A percentile compares a stretch with the other conserved stretches of the same genome.
phyloP scores from a whole-genome alignment of 92 coral and sea anemone genomes.

The Porites rus region DNA sequence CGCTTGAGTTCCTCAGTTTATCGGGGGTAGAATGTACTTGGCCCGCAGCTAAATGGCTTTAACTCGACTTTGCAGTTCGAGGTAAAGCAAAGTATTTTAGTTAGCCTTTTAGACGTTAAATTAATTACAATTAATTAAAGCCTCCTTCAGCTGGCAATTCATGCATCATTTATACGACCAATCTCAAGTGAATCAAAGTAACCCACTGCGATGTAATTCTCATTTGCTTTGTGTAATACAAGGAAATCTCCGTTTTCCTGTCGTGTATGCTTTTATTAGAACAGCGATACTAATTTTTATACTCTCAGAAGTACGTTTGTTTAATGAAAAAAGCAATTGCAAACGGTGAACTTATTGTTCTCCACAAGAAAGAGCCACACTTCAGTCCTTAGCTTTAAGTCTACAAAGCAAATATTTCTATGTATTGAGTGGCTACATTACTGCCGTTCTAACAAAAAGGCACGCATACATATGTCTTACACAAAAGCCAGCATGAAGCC shows the following conservation, averaged over 20 bases:
- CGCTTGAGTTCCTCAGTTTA: neutral
- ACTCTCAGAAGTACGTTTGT: neutral
- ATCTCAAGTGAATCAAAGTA: neutral
- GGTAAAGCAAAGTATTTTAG: too few relatives aligned
- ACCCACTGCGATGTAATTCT: neutral
- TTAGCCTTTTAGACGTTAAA: too few relatives aligned
- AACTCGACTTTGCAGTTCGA: too few relatives aligned
- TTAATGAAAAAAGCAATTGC: neutral
- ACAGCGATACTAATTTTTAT: neutral
- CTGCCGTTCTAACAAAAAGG: constrained; percentile 8
- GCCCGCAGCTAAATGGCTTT: too few relatives aligned
- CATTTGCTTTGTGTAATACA: neutral
- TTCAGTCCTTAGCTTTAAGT: neutral
- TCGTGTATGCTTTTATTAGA: neutral
- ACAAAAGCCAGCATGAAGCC: constrained; percentile 23
- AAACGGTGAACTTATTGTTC: neutral
- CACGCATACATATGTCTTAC: constrained; percentile 35
- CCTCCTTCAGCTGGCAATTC: neutral
- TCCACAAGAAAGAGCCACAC: neutral
- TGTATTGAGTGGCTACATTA: constrained; percentile 2
- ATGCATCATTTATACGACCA: constrained; percentile 7
- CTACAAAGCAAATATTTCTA: constrained; percentile 26
- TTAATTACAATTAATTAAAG: too few relatives aligned
- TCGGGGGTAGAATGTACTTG: too few relatives aligned
- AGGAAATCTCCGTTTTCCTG: neutral